Conservation (phyloP, 2,888 invertebrate genomes). For the Eupithecia dodoneata region DNA sequence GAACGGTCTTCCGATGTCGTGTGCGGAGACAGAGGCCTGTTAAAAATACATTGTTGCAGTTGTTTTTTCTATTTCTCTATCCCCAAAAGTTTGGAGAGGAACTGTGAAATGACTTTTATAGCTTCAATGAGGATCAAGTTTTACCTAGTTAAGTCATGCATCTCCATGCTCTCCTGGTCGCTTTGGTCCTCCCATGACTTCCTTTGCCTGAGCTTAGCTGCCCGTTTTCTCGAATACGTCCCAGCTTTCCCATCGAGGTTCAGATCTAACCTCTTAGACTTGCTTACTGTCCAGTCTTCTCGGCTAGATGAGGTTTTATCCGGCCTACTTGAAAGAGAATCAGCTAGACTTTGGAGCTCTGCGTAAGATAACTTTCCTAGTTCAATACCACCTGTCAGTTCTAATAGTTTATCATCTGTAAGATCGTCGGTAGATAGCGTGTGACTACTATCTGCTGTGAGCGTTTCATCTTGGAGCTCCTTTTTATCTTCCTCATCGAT, state of each 20-base stretch:
- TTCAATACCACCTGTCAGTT: constrained; percentile 75
- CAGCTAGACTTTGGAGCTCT: constrained; percentile 77
- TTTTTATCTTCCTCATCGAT: constrained; percentile 66
- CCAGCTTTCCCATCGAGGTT: constrained; percentile 79
- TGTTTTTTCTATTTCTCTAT: not conserved
- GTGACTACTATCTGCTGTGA: constrained; percentile 40
- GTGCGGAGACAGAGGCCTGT: constrained; percentile 78
- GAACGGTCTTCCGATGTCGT: constrained; percentile 76
- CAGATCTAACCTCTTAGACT: constrained; percentile 75
- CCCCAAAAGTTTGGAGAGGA: not conserved
- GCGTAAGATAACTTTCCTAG: constrained; percentile 73
- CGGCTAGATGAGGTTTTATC: constrained; percentile 78
- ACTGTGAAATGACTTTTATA: not conserved
- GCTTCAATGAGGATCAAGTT: not conserved
- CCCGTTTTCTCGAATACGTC: constrained; percentile 79
- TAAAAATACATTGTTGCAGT: not conserved
- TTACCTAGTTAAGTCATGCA: constrained; percentile 86
- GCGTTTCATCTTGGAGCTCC: constrained; percentile 39
- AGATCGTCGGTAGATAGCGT: constrained; percentile 59
- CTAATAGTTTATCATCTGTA: constrained; percentile 72
- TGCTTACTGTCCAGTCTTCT: constrained; percentile 75
- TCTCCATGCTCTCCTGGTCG: constrained; percentile 87
- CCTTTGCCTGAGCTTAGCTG: constrained; percentile 78
- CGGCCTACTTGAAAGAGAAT: constrained; percentile 66
- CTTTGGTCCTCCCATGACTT: constrained; percentile 90